Conservation (phyloP, 2,113 vertebrate species). For the Leptobrachium leishanense region DNA sequence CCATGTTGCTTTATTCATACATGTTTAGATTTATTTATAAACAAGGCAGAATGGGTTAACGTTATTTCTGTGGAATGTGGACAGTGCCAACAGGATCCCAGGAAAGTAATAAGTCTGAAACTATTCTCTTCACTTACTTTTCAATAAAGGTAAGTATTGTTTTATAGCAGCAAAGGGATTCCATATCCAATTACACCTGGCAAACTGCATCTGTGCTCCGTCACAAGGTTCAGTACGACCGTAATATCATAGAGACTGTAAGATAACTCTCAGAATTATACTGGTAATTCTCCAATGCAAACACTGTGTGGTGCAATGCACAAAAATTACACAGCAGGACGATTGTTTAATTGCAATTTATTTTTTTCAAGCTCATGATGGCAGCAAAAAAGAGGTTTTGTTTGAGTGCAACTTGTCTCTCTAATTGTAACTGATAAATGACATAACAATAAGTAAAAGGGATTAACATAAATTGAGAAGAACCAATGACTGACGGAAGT, state of each 20-base stretch:
- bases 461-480: too few relatives aligned
- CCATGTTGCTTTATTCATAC: too few relatives aligned
- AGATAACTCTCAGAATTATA: constrained; percentile 15
- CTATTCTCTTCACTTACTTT: constrained; percentile 42
- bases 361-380: neutral
- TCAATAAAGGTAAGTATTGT: constrained; percentile 47
- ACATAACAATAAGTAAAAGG: too few relatives aligned
- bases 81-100: constrained; percentile 35
- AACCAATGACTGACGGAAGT: too few relatives aligned
- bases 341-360: neutral
- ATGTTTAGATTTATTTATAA: neutral
- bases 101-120: constrained; percentile 35
- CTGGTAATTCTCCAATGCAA: neutral
- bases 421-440: too few relatives aligned
- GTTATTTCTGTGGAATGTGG: constrained; percentile 6
- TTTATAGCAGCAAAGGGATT: constrained; percentile 39
- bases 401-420: neutral
- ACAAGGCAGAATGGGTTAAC: constrained; percentile 24
- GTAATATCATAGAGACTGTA: constrained; percentile 20
- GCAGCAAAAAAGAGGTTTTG: neutral
- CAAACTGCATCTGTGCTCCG: constrained; percentile 17
- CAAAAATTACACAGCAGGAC: constrained; percentile 13
- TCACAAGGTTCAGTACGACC: constrained; percentile 20
- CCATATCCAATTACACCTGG: constrained; percentile 42
- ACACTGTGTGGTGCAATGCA: constrained; percentile 9